Evolutionary conservation across 2,113 vertebrate genomes (phyloP).

Genomic region (Theropithecus gelada): DNA sequence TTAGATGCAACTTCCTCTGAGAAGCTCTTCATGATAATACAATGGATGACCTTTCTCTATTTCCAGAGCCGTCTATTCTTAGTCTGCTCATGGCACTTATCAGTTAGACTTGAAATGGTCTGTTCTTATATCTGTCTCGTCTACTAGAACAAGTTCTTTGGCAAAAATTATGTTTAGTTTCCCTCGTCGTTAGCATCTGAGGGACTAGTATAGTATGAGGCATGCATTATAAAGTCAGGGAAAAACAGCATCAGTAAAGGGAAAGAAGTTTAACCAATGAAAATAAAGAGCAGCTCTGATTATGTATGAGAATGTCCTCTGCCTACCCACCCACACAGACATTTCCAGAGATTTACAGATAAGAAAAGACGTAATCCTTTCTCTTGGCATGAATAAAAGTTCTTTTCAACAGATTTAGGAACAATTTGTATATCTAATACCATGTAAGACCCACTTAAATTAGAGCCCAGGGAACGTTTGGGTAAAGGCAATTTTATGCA

Average conservation of each 20-base stretch:
- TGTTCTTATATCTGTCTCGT: neutral
- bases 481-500: neutral
- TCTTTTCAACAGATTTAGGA: neutral
- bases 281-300: neutral
- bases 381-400: neutral
- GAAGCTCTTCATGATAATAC: neutral
- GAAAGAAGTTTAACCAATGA: neutral
- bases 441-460: neutral
- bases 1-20: neutral
- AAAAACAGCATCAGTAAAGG: neutral
- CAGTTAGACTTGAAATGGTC: neutral
- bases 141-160: neutral
- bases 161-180: neutral
- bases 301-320: neutral
- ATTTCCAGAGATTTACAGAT: neutral
- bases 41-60: neutral
- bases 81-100: neutral
- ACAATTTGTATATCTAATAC: neutral
- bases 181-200: neutral
- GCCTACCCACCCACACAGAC: too few relatives aligned
- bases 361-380: neutral
- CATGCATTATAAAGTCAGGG: neutral
- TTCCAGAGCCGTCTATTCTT: neutral
- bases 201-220: neutral
- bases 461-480: neutral